These are phyloP conservation scores for Caprella mutica DNA, from an alignment of 2,888 invertebrate species.

Conservation along the genomic window DNA sequence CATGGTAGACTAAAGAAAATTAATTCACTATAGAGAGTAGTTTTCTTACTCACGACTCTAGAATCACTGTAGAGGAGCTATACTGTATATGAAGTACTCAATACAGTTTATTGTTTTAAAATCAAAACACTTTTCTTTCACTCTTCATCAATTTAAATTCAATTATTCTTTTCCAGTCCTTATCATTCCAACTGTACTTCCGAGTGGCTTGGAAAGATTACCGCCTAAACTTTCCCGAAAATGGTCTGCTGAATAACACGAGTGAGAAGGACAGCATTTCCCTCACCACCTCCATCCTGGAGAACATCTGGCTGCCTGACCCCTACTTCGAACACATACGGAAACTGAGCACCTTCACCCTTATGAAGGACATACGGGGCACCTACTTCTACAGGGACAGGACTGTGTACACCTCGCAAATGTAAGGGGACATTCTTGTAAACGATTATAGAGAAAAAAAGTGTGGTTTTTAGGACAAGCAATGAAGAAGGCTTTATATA, in stretches of 20 bases:
- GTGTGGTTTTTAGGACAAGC: no score
- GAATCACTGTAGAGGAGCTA: no score
- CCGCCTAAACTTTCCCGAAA: background rate
- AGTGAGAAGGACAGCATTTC: background rate
- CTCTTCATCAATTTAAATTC: no score
- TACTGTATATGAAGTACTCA: no score
- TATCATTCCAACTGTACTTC: background rate
- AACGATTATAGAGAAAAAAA: no score
- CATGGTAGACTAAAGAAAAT: no score
- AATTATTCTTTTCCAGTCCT: background rate
- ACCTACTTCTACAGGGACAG: background rate
- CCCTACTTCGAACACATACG: slow-evolving; percentile 1
- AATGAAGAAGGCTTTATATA: no score
- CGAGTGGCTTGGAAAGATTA: background rate
- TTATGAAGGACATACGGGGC: background rate
- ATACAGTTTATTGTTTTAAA: background rate
- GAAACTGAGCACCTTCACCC: background rate
- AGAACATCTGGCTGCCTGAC: background rate
- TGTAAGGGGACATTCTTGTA: slow-evolving; percentile 1
- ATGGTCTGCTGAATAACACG: background rate
- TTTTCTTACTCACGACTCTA: no score
- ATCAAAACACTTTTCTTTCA: no score
- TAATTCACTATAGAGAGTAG: no score
- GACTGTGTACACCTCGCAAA: background rate
- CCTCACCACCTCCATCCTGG: background rate